Conservation (phyloP, 2,797 vertebrate genomes). For the Spinus olivaceus region DNA sequence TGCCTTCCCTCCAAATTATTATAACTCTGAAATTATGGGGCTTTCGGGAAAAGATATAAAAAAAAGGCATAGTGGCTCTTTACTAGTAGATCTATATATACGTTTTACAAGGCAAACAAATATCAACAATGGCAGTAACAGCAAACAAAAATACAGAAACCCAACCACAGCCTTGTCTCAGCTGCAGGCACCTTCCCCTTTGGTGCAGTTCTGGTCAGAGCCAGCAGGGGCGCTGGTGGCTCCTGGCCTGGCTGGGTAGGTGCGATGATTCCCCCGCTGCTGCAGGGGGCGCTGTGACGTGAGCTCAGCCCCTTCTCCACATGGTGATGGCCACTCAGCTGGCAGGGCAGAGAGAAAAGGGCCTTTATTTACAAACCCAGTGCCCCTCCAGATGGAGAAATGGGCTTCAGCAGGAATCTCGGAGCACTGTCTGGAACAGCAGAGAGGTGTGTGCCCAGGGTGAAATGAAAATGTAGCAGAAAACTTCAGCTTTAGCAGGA, state of each 20-base stretch:
- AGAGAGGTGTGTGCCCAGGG: too few species aligned
- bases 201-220: background rate
- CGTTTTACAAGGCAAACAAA: background rate
- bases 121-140: background rate
- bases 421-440: fast-evolving
- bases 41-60: background rate
- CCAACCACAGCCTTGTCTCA: background rate
- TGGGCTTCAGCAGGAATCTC: background rate
- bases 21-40: background rate
- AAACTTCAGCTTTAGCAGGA: background rate
- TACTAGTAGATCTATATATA: background rate
- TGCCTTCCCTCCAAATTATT: background rate
- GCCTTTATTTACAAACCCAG: background rate
- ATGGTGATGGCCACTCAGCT: fast-evolving
- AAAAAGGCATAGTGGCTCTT: background rate
- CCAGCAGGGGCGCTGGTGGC: background rate
- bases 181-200: background rate
- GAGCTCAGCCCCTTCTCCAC: fast-evolving
- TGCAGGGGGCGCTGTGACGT: background rate
- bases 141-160: background rate
- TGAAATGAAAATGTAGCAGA: background rate
- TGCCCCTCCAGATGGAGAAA: background rate
- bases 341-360: fast-evolving
- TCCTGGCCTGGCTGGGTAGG: fast-evolving
- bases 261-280: fast-evolving